Evolutionary conservation across 2,888 invertebrate genomes (phyloP).

Genomic region (Patella ulyssiponensis): DNA sequence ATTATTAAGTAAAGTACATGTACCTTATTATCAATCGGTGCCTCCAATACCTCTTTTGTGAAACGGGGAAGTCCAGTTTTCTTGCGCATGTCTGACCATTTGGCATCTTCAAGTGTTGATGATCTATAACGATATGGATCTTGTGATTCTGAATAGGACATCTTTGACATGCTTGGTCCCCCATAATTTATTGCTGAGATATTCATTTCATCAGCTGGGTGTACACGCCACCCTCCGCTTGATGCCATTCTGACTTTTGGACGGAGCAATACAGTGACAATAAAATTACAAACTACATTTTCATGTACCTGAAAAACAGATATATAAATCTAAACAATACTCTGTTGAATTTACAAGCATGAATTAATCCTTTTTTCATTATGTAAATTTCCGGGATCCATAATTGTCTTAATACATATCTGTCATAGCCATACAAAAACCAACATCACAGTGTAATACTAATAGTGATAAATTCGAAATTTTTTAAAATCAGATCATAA

Average conservation of each 20-base stretch:
- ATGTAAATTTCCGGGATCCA: too few species aligned
- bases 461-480: too few species aligned
- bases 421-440: too few species aligned
- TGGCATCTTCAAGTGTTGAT: constrained; percentile 51
- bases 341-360: too few species aligned
- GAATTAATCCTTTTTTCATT: too few species aligned
- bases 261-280: too few species aligned
- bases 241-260: constrained; percentile 30
- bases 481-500: too few species aligned
- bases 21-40: neutral
- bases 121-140: constrained; percentile 17
- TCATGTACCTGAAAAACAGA: too few species aligned
- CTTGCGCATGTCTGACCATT: constrained; percentile 55
- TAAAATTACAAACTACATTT: too few species aligned
- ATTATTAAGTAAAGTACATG: neutral
- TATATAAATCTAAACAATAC: too few species aligned
- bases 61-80: constrained; percentile 50
- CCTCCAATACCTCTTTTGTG: constrained; percentile 28
- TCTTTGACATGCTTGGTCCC: constrained; percentile 17
- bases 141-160: constrained; percentile 20
- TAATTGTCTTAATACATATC: too few species aligned
- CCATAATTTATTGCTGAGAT: constrained; percentile 10
- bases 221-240: constrained; percentile 31
- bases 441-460: too few species aligned
- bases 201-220: constrained; percentile 39